A percentile compares a stretch with the other conserved stretches of the same genome.
These are phyloP conservation scores for Caenorhabditis sp. DNA, from an alignment of 2,888 invertebrate species.

Conservation along the genomic window DNA sequence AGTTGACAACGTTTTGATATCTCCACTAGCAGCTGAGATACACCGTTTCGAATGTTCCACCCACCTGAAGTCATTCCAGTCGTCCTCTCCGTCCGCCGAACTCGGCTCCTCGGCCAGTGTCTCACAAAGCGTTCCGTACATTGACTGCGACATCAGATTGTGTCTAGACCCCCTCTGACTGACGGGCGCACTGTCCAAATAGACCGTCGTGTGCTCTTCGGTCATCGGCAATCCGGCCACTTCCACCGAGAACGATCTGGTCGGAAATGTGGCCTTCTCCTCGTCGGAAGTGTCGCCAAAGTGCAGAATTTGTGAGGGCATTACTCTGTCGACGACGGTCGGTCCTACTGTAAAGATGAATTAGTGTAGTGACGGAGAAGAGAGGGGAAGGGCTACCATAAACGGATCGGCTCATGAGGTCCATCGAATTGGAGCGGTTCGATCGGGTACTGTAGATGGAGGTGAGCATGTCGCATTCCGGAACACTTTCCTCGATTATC, in stretches of 20 bases:
- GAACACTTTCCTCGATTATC: constrained; percentile 52
- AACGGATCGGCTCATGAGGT: constrained; percentile 36
- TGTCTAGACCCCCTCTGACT: constrained; percentile 18
- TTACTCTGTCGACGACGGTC: constrained; percentile 62
- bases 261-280: constrained; percentile 28
- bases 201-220: constrained; percentile 32
- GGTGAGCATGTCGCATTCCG: constrained; percentile 60
- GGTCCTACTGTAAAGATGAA: constrained; percentile 31
- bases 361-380: not conserved
- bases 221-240: constrained; percentile 50
- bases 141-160: constrained; percentile 57
- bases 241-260: constrained; percentile 40
- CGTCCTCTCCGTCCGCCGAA: constrained; percentile 49
- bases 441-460: constrained; percentile 48
- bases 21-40: no score
- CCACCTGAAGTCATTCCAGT: constrained; percentile 57
- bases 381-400: constrained; percentile 16
- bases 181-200: constrained; percentile 27
- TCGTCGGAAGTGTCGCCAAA: constrained; percentile 62
- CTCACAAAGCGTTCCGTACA: constrained; percentile 40
- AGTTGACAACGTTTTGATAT: no score
- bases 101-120: constrained; percentile 47
- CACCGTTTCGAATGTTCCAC: no score
- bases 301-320: constrained; percentile 64
- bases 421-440: constrained; percentile 33